Evolutionary conservation across 2,113 vertebrate genomes (phyloP), one percentile per base, ranked within the genome.

Genomic region (Macrotus californicus): DNA sequence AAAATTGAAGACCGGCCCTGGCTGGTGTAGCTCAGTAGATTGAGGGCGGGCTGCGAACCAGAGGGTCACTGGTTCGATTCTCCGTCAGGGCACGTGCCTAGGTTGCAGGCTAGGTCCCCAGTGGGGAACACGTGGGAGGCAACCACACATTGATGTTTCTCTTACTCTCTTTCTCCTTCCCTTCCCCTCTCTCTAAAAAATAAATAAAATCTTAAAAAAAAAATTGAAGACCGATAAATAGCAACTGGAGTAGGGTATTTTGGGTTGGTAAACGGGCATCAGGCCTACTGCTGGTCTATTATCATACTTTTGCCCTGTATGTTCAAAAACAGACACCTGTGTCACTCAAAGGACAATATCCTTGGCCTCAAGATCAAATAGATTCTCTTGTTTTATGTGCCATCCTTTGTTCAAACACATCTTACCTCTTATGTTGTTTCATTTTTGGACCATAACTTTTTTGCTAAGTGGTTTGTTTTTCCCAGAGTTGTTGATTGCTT

Each of bases 381-480:
- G n/a, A 72, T 11, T 64, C 90, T 75, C 39, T 36, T 83, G 3
- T 50, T 77, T 94, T 59, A 39, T 2, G 31, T 84, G 26, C 26
- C 31, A 77, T 12, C 76, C 19, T 61, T 80, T 92, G 34, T 31
- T 66, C 26, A 72, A 31, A 73, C 48, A 41, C 43, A n/a, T 76
- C 46, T 90, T 59, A 66, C 4, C 39, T 90, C 76, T 84, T 70
- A n/a, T 0, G 2, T 48, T 24, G 43, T 39, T 93, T 88, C 14
- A 22, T 76, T 95, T 94, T 89, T 26, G 31, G 26, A 81, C 39
- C 14, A 12, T 11, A 39, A 43, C 46, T 82, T 96, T 79, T 73
- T 82, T 69, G 39, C 67, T 89, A 61, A 86, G 50, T 72, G 56
- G 46, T 75, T 91, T 82, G 26, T 87, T 94, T 83, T 94, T 26